Conservation (phyloP, 2,113 vertebrate genomes). For the Chlorocebus sabaeus region DNA sequence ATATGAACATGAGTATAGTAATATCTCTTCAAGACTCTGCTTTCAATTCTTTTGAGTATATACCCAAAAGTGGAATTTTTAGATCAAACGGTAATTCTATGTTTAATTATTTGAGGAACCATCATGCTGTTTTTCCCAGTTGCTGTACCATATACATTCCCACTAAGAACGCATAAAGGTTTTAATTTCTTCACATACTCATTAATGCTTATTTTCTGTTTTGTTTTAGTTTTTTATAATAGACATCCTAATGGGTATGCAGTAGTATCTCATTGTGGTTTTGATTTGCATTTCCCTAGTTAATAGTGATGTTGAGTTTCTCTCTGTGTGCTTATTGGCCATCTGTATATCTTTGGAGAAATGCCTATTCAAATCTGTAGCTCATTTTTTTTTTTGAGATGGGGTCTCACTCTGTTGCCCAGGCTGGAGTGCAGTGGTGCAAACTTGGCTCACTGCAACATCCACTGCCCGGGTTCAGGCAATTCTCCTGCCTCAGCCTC, state of each 20-base stretch:
- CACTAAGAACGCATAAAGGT: not conserved
- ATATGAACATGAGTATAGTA: not conserved
- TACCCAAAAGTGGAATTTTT: not conserved
- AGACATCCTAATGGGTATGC: not conserved
- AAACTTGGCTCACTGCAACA: too few relatives aligned
- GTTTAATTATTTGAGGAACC: not conserved
- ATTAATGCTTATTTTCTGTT: not conserved
- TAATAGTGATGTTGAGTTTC: not conserved
- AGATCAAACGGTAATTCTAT: not conserved
- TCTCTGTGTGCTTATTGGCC: not conserved
- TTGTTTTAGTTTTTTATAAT: not conserved
- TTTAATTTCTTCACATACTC: not conserved
- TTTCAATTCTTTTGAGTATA: not conserved
- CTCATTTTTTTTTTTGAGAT: too few relatives aligned
- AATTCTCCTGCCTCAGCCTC: too few relatives aligned
- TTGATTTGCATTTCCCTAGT: not conserved
- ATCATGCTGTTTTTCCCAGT: not conserved
- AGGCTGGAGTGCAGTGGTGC: too few relatives aligned
- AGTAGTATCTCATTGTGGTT: not conserved
- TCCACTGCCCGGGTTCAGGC: too few relatives aligned
- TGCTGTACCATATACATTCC: not conserved
- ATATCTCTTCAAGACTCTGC: not conserved
- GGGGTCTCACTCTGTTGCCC: too few relatives aligned
- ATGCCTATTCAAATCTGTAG: not conserved
- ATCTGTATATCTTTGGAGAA: not conserved